Evolutionary conservation across 2,888 invertebrate genomes (phyloP).

Genomic region (Ceratothoa steindachneri): DNA sequence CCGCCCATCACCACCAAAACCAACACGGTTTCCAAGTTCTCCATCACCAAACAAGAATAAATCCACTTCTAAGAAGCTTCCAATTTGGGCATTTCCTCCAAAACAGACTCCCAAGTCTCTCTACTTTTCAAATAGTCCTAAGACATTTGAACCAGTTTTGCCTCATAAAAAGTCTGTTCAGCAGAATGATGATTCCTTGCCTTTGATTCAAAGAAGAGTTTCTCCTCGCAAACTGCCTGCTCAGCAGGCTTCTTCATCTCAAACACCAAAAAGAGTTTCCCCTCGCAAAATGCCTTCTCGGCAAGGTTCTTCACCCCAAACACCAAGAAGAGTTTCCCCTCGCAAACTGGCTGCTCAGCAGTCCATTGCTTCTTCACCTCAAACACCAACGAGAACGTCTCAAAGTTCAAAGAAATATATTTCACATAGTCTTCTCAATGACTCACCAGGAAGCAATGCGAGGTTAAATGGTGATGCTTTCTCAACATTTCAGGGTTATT

Average conservation of each 20-base stretch:
- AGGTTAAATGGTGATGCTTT: neutral
- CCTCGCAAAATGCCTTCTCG: neutral
- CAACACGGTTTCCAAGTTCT: neutral
- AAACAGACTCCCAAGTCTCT: neutral
- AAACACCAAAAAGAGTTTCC: neutral
- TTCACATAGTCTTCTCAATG: too few relatives aligned
- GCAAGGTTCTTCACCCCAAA: neutral
- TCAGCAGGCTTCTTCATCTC: neutral
- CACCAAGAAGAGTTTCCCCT: too few relatives aligned
- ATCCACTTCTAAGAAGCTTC: neutral
- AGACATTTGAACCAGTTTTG: neutral
- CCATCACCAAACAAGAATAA: conserved; percentile 4
- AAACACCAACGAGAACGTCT: too few relatives aligned
- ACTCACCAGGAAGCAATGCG: too few relatives aligned
- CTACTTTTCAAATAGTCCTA: neutral
- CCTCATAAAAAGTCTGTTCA: neutral
- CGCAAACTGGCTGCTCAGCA: too few relatives aligned
- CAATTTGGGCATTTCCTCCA: neutral
- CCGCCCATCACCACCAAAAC: neutral
- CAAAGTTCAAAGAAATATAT: too few relatives aligned
- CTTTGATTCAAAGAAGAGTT: neutral
- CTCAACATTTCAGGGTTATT: too few relatives aligned
- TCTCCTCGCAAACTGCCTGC: neutral
- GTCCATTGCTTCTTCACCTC: too few relatives aligned
- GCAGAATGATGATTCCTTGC: neutral